Evolutionary conservation across 2,113 vertebrate species (phyloP).

Genomic region (Periophthalmus modestus): DNA sequence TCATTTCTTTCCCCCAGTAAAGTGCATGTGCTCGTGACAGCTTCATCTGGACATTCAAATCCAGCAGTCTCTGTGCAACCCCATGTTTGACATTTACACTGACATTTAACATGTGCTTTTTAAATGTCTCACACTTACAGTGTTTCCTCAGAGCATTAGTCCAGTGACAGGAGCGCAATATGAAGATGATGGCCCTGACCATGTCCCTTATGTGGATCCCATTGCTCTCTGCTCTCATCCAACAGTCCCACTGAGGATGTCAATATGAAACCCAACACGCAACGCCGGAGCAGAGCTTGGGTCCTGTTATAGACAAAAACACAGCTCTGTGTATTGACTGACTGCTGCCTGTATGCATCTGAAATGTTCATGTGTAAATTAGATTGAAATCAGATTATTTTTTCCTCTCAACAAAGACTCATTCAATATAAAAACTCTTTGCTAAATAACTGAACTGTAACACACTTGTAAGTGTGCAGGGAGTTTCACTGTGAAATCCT

Average conservation of each 20-base stretch:
- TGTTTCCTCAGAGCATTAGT: conserved; percentile 43
- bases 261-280: conserved; percentile 72
- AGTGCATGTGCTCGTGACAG: conserved; percentile 25
- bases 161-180: conserved; percentile 44
- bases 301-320: conserved; percentile 39
- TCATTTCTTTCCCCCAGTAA: conserved; percentile 21
- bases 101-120: conserved; percentile 53
- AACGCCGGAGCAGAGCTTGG: conserved; percentile 27
- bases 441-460: not conserved
- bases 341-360: conserved; percentile 30
- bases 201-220: conserved; percentile 70
- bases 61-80: conserved; percentile 26
- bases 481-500: not conserved
- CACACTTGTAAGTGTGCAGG: not conserved
- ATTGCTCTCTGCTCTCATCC: conserved; percentile 71
- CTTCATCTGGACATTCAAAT: conserved; percentile 37
- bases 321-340: conserved; percentile 37
- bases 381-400: conserved; percentile 62
- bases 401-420: not conserved
- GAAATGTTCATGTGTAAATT: conserved; percentile 58
- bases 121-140: conserved; percentile 40
- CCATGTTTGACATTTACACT: conserved; percentile 49
- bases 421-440: not conserved
- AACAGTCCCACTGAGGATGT: conserved; percentile 77
- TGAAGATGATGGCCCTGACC: conserved; percentile 50